phyloP scores from a whole-genome alignment of 2,888 invertebrate genomes.

The Drosophila kambysellisi region DNA sequence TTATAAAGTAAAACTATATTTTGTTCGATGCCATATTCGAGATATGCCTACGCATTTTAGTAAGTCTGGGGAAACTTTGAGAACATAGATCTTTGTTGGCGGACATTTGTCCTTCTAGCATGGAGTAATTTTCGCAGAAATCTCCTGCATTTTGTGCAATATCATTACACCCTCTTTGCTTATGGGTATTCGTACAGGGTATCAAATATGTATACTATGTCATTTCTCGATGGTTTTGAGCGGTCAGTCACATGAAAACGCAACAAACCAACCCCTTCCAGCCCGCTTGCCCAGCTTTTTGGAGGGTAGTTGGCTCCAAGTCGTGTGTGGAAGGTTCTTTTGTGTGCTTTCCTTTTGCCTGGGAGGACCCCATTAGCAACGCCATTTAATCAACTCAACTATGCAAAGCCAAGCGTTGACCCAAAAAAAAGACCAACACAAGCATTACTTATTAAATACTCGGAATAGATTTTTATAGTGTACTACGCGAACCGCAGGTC shows the following conservation, averaged over 20 bases:
- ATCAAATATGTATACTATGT: conserved; percentile 17
- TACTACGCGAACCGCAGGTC: not conserved
- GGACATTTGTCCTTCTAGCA: not conserved
- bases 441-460: conserved; percentile 15
- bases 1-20: not conserved
- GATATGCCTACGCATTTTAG: not conserved
- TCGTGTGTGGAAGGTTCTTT: not conserved
- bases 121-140: not conserved
- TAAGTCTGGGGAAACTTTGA: not conserved
- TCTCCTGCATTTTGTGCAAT: not conserved
- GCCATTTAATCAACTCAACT: conserved; percentile 73
- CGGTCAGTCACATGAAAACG: conserved; percentile 48
- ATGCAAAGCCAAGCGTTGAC: conserved; percentile 53
- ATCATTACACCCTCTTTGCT: not conserved
- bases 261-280: not conserved
- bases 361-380: conserved; percentile 65
- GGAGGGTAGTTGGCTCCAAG: not conserved
- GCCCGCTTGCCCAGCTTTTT: not conserved
- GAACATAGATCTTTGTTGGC: not conserved
- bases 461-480: not conserved
- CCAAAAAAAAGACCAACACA: conserved; percentile 27
- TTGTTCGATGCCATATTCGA: not conserved
- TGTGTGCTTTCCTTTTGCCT: not conserved
- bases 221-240: conserved; percentile 24
- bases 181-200: not conserved